phyloP scores from a whole-genome alignment of 2,113 vertebrate species.

The Lepus europaeus region DNA sequence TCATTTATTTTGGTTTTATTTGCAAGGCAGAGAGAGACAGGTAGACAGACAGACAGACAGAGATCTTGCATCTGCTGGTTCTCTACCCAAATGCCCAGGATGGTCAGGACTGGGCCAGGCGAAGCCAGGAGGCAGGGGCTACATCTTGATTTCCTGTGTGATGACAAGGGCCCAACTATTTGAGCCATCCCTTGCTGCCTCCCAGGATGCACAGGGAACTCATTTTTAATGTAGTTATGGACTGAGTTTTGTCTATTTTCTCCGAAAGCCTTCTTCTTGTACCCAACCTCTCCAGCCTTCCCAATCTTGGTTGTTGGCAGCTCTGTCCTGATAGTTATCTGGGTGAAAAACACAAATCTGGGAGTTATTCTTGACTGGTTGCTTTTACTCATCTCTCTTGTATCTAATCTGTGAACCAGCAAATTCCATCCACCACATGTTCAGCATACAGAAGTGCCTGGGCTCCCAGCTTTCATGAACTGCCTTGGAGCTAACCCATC shows the following conservation, averaged over 20 bases:
- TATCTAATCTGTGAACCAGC: background rate
- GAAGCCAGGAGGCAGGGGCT: no score
- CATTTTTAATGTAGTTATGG: background rate
- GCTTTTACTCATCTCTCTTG: conserved; percentile 5
- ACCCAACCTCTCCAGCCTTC: background rate
- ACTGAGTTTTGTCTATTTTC: background rate
- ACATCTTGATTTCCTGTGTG: no score
- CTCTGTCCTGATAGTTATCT: background rate
- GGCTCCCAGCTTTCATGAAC: background rate
- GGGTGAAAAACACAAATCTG: background rate
- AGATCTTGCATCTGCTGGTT: no score
- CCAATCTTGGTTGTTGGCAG: background rate
- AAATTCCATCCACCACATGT: background rate
- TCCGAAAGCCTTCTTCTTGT: background rate
- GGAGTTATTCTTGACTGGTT: background rate
- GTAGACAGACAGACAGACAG: no score
- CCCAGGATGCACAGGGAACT: no score
- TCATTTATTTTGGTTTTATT: no score
- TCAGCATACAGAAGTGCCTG: background rate
- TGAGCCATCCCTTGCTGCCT: no score
- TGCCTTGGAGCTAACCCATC: background rate
- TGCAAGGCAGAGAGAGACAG: no score
- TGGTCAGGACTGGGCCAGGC: no score
- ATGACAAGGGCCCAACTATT: no score
- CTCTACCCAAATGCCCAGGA: no score